Conservation (phyloP, 2,113 vertebrate species). For the Fulmarus glacialis region DNA sequence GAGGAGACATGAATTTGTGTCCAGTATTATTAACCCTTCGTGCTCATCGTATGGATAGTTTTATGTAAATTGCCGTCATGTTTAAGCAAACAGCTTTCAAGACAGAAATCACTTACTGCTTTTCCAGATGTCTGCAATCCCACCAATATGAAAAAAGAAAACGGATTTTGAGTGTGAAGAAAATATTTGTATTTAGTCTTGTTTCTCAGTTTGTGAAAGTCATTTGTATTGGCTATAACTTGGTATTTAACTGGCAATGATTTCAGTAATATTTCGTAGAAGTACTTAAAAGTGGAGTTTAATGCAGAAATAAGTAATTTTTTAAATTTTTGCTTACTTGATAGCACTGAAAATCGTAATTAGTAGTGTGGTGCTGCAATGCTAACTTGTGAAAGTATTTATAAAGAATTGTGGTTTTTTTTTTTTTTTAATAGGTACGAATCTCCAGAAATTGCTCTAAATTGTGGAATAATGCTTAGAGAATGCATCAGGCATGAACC, state of each 20-base stretch:
- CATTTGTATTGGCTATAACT: background rate
- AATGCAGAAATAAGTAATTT: background rate
- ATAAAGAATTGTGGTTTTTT: background rate
- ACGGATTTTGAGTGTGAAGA: background rate
- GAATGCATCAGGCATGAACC: constrained; percentile 88
- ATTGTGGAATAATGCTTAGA: constrained; percentile 88
- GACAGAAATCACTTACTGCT: background rate
- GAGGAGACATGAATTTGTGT: background rate
- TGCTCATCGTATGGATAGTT: background rate
- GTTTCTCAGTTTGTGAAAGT: background rate
- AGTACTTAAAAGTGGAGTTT: background rate
- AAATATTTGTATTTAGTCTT: background rate
- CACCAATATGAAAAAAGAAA: background rate
- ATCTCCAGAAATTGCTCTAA: constrained; percentile 86
- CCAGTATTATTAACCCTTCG: background rate
- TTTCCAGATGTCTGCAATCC: background rate
- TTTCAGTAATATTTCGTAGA: background rate
- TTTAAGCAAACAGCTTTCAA: background rate
- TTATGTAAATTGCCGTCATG: background rate
- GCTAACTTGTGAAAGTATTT: background rate
- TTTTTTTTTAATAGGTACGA: constrained; percentile 73
- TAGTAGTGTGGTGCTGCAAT: background rate
- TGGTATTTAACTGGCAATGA: background rate
- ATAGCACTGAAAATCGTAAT: background rate
- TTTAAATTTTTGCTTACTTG: background rate